phyloP scores from a whole-genome alignment of 1,140 invertebrate species.

The Carposina sasakii region DNA sequence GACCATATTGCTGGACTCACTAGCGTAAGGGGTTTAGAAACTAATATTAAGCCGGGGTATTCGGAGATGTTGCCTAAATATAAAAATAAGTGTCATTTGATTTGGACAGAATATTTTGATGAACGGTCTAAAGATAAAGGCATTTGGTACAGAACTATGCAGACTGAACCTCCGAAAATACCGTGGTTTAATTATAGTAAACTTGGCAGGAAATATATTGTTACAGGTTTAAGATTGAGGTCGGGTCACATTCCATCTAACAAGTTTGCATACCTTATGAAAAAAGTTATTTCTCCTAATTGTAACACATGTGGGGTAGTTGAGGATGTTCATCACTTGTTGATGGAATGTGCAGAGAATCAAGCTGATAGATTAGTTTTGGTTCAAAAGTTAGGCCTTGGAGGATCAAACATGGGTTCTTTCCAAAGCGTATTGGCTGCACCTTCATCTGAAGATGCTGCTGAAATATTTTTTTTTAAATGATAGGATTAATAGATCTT shows the following conservation, averaged over 20 bases:
- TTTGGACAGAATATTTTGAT: slow-evolving; percentile 6
- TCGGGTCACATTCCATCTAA: slow-evolving; percentile 5
- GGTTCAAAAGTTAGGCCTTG: too few species aligned
- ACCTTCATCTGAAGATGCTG: too few species aligned
- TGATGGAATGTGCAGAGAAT: background rate
- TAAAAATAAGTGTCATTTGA: background rate
- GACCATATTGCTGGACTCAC: too few species aligned
- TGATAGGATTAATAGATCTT: too few species aligned
- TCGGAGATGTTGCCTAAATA: background rate
- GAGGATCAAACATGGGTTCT: too few species aligned
- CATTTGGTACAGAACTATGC: slow-evolving; percentile 6
- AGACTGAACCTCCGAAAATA: slow-evolving; percentile 2
- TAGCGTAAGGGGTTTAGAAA: too few species aligned
- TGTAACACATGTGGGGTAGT: background rate
- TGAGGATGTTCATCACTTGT: background rate
- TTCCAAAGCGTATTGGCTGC: too few species aligned
- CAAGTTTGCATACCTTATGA: slow-evolving; percentile 1
- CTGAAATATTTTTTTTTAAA: too few species aligned
- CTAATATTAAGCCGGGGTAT: too few species aligned
- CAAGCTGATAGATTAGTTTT: too few species aligned
- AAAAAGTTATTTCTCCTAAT: background rate
- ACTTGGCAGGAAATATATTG: background rate
- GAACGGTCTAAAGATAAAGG: slow-evolving; percentile 2
- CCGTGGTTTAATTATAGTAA: slow-evolving; percentile 1
- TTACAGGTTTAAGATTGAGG: slow-evolving; percentile 1